Base-by-base conservation (phyloP, 2,113 vertebrate genomes). In the Zosterops japonicus region DNA sequence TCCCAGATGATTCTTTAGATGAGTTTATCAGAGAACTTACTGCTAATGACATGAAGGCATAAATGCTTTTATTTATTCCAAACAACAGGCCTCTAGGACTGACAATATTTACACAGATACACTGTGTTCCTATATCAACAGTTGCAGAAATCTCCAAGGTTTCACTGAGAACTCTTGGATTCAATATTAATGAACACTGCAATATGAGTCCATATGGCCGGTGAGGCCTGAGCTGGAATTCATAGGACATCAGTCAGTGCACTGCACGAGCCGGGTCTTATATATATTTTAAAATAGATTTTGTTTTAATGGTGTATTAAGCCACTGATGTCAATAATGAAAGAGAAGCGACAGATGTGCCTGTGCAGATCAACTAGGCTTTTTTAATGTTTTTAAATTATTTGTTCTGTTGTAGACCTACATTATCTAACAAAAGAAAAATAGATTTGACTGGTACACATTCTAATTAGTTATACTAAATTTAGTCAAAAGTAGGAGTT, bases 291-390 rank as follows among this genome's bases (percentile, higher is more conserved):
- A 94, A 91, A 90, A 55, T 21, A 57, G 39, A 42, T 39, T 90
- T 95, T 80, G 42, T 55, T 96, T 93, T 65, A 96, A 80, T 88
- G 71, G 59, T 83, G 25, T 93, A 91, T 91, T 80, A 92, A 88
- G 85, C 28, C 76, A 96, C 31, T 52, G 44, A 83, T 87, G 92
- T 96, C 87, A 95, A 90, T 93, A 95, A 91, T 95, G 89, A 95
- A 94, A 89, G 63, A 93, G 63, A 95, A 92, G 41, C 13, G 56
- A 89, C 69, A 95, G 87, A 96, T 93, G 94, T 95, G 93, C 56
- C 47, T 83, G 28, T 70, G 61, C 11, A 94, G 39, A 90, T 83
- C 52, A 80, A 28, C 82, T 69, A 83, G 95, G 87, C 11, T 93
- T 89, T 95, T 91, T 56, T 7, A 87, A 90, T 70, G 67, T 90